Base-by-base conservation (phyloP, 2,113 vertebrate species). In the Jaculus jaculus region DNA sequence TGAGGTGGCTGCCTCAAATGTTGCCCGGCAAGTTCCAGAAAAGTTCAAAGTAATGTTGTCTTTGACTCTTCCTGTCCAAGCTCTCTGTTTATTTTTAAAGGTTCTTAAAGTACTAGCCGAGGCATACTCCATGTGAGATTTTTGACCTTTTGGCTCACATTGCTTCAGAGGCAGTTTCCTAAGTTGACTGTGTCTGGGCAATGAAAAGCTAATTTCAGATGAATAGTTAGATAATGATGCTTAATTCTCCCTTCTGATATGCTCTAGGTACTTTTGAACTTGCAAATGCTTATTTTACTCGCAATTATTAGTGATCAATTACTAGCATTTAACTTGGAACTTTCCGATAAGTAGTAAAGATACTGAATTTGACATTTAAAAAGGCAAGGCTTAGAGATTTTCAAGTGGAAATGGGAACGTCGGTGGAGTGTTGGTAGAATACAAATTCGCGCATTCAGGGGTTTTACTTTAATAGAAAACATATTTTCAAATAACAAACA, bases 391-490 rank as follows among this genome's bases (percentile, higher is more conserved):
- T 85, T 84, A 78, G 75, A 83, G 84, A 37, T 81, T 91, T 95
- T 72, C 58, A 94, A 37, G 23, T 71, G 42, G 81, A 92, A 93
- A 73, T 71, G n/a, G 61, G 58, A 89, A 86, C 23, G 28, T 92
- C 94, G 90, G n/a, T 17, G 24, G 15, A 83, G n/a, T 63, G 30
- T 54, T 80, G 88, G 16, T 80, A 93, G 87, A 79, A 73, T 79
- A 90, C 60, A 90, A 92, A 88, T 77, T 37, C 51, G 28, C 30
- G 81, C 63, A 79, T 51, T 28, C 66, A 65, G 12, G 74, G 26
- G 32, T 54, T 42, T 90, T 83, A 60, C 11, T 89, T 63, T 77
- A 89, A n/a, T 89, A 89, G 72, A 80, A 84, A 93, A 83, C 21
- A 24, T 26, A 54, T 80, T 94, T 94, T 72, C 69, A 51, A 54